Evolutionary conservation across 2,113 vertebrate genomes (phyloP), one percentile per base, ranked within the genome.

Genomic region (Semnornis frantzii): DNA sequence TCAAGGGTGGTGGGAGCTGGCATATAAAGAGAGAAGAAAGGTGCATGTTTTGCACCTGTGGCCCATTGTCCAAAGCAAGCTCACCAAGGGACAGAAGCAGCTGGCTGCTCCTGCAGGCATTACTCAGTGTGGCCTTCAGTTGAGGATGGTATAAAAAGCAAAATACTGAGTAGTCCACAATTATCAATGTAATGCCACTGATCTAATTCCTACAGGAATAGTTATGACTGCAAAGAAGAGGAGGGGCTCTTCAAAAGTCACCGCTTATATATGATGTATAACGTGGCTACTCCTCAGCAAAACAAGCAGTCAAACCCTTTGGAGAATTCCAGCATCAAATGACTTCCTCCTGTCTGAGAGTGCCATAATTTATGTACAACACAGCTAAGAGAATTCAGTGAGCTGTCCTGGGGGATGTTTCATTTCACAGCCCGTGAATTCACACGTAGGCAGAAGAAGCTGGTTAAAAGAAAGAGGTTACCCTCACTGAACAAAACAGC

Each of bases 281-380:
- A 77, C 59, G 50, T 3, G 71, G 65, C 60, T 63, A 59, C 69
- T 60, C n/a, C 89, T 88, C 77, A 48, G 83, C 81, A 52, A 63
- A 80, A 74, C 12, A 84, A 85, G 85, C 78, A 82, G 81, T 1
- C 23, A 15, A 84, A 46, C 33, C 70, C 70, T 78, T 71, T 17
- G n/a, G 86, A 93, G 94, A 90, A 63, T 89, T 89, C 78, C 82
- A 91, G 89, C 87, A 59, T 87, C 93, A 92, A 91, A 95, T 94
- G 63, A 87, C 87, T 95, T 96, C 90, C 90, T 94, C 75, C 52
- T 9, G 85, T 27, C 82, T 81, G 73, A 50, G 69, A 75, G 74
- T 48, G 62, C 59, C 21, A 33, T 90, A 92, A 92, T 94, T 95
- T 94, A 87, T 95, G 87, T 89, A 78, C 16, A 27, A 68, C 60